Evolutionary conservation across 2,113 vertebrate species (phyloP).

Genomic region (Mus spicilegus): DNA sequence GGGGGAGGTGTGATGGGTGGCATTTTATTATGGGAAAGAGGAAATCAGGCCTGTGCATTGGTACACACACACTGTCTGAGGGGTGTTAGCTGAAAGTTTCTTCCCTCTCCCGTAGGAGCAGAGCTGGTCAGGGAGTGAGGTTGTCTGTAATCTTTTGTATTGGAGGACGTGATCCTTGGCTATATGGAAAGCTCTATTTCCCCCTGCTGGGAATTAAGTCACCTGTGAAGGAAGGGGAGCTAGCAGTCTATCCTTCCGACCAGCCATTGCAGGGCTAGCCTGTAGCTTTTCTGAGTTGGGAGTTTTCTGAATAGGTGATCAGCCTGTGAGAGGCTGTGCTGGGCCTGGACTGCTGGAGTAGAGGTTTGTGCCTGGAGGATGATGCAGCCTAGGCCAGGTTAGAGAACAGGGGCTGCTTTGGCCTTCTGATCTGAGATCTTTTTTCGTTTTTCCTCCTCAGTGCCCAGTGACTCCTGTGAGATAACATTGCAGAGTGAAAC

Average conservation of each 20-base stretch:
- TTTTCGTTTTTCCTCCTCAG: neutral
- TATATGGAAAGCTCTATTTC: neutral
- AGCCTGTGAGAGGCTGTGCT: neutral
- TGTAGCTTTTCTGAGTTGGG: neutral
- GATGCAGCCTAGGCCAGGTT: neutral
- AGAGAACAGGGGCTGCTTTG: neutral
- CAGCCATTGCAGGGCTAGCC: neutral
- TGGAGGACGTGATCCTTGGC: neutral
- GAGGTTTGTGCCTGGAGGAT: neutral
- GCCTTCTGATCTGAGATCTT: neutral
- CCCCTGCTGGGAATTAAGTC: neutral
- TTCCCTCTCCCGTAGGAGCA: neutral
- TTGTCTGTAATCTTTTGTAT: conserved; percentile 7
- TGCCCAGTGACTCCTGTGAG: neutral
- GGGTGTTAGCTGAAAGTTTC: neutral
- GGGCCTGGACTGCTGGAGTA: neutral
- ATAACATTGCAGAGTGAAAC: neutral
- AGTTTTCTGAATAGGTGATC: neutral
- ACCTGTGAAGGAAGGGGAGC: neutral
- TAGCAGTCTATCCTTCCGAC: neutral
- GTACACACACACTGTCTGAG: neutral
- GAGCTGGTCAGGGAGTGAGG: neutral
- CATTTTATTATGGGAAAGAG: neutral
- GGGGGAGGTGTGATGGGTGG: neutral
- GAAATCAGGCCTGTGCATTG: neutral